Base-by-base conservation (phyloP, 2,888 invertebrate species). In the Hypena proboscidalis region DNA sequence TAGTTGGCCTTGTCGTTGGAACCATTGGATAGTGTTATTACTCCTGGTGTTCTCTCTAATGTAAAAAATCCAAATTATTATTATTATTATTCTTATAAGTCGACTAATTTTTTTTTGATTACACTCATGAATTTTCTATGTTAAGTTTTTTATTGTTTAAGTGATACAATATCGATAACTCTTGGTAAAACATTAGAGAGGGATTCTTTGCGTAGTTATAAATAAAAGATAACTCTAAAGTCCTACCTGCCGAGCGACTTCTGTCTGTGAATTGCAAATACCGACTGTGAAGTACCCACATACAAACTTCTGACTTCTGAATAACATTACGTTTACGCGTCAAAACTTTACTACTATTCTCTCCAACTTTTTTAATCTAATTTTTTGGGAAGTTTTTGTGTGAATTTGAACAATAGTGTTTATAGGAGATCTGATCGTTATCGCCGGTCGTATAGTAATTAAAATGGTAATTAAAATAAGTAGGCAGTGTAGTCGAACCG, bases 201-300 rank as follows among this genome's bases (percentile, higher is more conserved):
- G 74, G 70, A 77, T 79, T 76, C 75, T 77, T 82, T 77, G 62
- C 76, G 74, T 79, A 79, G 84, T 83, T 89, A 90, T 90, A 90
- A 90, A 90, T 90, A 90, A 90, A 90, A 90, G 86, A 90, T 90
- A 82, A 76, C 81, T 85, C 76, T 74, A 73, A 82, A 86, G 80
- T 82, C 81, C 73, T 80, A 80, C 84, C 82, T 83, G 80, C 75
- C 66, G 76, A 74, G 78, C 69, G 76, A 78, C 81, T 83, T 76
- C 77, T 83, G 82, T 83, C 80, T 77, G 80, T 83, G 89, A 89
- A 88, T 89, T 87, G 87, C 89, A 90, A 90, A 90, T 89, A 83
- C 66, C 68, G 67, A 71, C 74, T 74, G 74, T 72, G 67, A 77
- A 59, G 60, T 59, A 56, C 53, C 26, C 50, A 50, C 55, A 55